phyloP scores from a whole-genome alignment of 2,888 invertebrate species.

The Druceiella hillmani region DNA sequence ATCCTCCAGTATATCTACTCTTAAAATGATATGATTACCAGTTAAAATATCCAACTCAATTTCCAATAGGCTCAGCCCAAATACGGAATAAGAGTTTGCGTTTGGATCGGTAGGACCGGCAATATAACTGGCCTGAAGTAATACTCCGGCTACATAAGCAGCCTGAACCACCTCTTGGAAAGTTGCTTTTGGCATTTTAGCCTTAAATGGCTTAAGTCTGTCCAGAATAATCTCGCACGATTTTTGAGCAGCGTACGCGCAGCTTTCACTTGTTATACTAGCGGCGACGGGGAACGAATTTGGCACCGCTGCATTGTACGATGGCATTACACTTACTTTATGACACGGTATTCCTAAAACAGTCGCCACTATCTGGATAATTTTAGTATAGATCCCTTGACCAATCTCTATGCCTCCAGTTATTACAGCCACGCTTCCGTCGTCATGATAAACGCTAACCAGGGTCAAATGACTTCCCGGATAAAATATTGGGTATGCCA shows the following conservation, averaged over 20 bases:
- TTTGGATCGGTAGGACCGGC: slow-evolving; percentile 26
- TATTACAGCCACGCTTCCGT: slow-evolving; percentile 64
- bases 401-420: slow-evolving; percentile 76
- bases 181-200: slow-evolving; percentile 29
- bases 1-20: slow-evolving; percentile 56
- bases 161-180: slow-evolving; percentile 31
- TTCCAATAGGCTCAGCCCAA: slow-evolving; percentile 50
- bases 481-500: slow-evolving; percentile 58
- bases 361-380: slow-evolving; percentile 62
- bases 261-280: slow-evolving; percentile 31
- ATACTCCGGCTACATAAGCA: slow-evolving; percentile 26
- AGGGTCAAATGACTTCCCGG: slow-evolving; percentile 52
- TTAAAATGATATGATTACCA: slow-evolving; percentile 48
- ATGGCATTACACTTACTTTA: slow-evolving; percentile 60
- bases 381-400: slow-evolving; percentile 72
- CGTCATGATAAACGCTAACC: slow-evolving; percentile 63
- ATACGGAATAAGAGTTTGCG: slow-evolving; percentile 40
- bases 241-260: slow-evolving; percentile 36
- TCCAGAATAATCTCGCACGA: slow-evolving; percentile 36
- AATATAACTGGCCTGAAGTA: slow-evolving; percentile 28
- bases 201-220: slow-evolving; percentile 33
- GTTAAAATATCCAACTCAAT: slow-evolving; percentile 61
- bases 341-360: slow-evolving; percentile 60
- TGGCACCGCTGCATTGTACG: slow-evolving; percentile 49
- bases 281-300: slow-evolving; percentile 58